Conservation (phyloP, 1,140 invertebrate genomes). For the Chrysomallon squamiferum region DNA sequence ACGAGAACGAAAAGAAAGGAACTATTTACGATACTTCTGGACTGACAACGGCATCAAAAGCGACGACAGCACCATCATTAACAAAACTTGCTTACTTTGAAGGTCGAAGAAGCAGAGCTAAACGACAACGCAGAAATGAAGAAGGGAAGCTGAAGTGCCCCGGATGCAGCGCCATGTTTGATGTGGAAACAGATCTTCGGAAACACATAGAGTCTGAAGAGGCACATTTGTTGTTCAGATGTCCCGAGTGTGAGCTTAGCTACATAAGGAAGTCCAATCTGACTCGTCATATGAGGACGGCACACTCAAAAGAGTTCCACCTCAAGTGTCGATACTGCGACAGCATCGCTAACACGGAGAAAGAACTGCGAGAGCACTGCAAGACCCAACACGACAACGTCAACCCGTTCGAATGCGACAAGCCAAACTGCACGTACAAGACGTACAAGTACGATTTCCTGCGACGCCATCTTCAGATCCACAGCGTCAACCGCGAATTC, state of each 20-base stretch:
- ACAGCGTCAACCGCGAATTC: slow-evolving; percentile 45
- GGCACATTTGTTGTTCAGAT: slow-evolving; percentile 16
- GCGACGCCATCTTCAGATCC: slow-evolving; percentile 42
- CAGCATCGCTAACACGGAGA: slow-evolving; percentile 19
- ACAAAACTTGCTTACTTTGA: not conserved
- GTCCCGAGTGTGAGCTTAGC: slow-evolving; percentile 21
- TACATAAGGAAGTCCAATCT: slow-evolving; percentile 23
- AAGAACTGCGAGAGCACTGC: slow-evolving; percentile 25
- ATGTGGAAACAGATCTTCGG: not conserved
- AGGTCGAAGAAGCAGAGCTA: not conserved
- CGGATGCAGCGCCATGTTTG: slow-evolving; percentile 5
- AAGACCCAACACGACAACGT: slow-evolving; percentile 20
- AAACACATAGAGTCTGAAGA: slow-evolving; percentile 10
- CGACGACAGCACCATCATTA: too few species aligned
- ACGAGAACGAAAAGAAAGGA: too few species aligned
- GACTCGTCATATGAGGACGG: slow-evolving; percentile 23
- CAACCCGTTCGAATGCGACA: slow-evolving; percentile 35
- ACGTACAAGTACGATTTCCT: slow-evolving; percentile 30
- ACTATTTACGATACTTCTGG: too few species aligned
- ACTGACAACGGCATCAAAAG: too few species aligned
- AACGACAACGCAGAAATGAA: not conserved
- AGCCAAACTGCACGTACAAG: slow-evolving; percentile 26
- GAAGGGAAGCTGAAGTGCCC: slow-evolving; percentile 5
- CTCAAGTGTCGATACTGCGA: slow-evolving; percentile 15
- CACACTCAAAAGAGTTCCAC: slow-evolving; percentile 15